Evolutionary conservation across 2,888 invertebrate genomes (phyloP), one percentile per base, ranked within the genome.

Genomic region (Pyrrhopygopsis socrates): DNA sequence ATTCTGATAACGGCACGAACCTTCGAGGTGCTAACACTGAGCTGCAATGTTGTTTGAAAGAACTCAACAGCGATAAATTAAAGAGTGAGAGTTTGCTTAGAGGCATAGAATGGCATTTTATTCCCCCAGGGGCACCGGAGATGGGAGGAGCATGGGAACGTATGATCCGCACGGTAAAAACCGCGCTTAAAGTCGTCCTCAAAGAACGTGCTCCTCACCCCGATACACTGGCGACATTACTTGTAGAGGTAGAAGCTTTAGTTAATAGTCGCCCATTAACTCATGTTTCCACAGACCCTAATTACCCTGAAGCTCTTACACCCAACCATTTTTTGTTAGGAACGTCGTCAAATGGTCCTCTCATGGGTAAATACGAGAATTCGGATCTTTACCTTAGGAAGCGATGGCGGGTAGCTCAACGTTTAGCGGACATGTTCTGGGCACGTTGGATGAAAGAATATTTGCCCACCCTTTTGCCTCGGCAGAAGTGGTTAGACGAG

Each of bases 191-290:
- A 20, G 86, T 84, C 13, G 34, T 80, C 2, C 75, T 89, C 1
- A 83, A 87, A 20, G 84, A 86, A 30, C 77, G 80, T 3, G 83
- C 86, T 0, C 89, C 91, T 0, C 73, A 68, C 1, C 58, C 29
- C 8, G 88, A 91, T 13, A 81, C 76, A 5, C 63, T 91, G 1
- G 3, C 45, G 0, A 91, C 88, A 0, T 30, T 86, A 9, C n/a
- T 90, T 11, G 77, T 77, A 20, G 90, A 91, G 60, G 86, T 77
- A 6, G 91, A 91, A 58, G 70, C 67, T 0, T 15, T 80, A 1
- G 83, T 91, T 3, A 91, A 91, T 50, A 75, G 97, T 34, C 97
- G 94, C 91, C 97, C 97, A 84, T 95, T 97, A 75, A 96, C 97
- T 96, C 91, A 75, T 95, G 95, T 89, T 65, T 82, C 88, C 15